Percentiles rank a stretch among this genome's conserved stretches.
phyloP scores from a whole-genome alignment of 2,888 invertebrate genomes.

The Scaptodrosophila latifasciaeformis region DNA sequence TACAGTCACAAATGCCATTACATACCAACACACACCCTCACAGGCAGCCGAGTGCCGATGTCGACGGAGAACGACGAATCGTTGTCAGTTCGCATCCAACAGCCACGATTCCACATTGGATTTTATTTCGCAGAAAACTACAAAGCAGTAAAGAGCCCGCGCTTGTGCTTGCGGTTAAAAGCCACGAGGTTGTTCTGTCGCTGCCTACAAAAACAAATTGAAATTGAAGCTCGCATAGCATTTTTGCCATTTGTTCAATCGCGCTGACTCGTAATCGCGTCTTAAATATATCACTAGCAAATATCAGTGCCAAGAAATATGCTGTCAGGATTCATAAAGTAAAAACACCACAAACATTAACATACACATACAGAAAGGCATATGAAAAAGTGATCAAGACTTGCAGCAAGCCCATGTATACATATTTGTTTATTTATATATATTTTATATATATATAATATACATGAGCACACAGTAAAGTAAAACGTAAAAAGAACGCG shows the following conservation, averaged over 20 bases:
- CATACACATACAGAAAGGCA: conserved; percentile 18
- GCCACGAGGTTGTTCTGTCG: conserved; percentile 74
- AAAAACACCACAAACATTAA: conserved; percentile 21
- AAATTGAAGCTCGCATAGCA: no score
- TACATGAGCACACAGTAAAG: conserved; percentile 23
- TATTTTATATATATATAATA: background rate
- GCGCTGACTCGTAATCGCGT: background rate
- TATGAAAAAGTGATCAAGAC: conserved; percentile 4
- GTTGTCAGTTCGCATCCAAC: conserved; percentile 76
- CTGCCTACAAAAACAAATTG: conserved; percentile 30
- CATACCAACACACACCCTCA: background rate
- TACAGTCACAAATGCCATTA: conserved; percentile 1
- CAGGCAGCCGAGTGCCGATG: conserved; percentile 30
- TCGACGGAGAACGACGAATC: conserved; percentile 68
- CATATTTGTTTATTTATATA: background rate
- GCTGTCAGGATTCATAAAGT: background rate
- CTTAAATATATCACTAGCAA: background rate
- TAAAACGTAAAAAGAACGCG: conserved; percentile 50
- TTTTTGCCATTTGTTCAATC: background rate
- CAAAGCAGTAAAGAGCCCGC: conserved; percentile 74
- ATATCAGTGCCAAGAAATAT: background rate
- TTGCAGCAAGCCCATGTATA: conserved; percentile 30
- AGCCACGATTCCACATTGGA: no score
- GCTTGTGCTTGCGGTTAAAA: conserved; percentile 70
- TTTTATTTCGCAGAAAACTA: no score